A percentile compares a stretch with the other conserved stretches of the same genome.
Conservation (phyloP, 2,888 invertebrate species). For the Eurytoma adleriae region DNA sequence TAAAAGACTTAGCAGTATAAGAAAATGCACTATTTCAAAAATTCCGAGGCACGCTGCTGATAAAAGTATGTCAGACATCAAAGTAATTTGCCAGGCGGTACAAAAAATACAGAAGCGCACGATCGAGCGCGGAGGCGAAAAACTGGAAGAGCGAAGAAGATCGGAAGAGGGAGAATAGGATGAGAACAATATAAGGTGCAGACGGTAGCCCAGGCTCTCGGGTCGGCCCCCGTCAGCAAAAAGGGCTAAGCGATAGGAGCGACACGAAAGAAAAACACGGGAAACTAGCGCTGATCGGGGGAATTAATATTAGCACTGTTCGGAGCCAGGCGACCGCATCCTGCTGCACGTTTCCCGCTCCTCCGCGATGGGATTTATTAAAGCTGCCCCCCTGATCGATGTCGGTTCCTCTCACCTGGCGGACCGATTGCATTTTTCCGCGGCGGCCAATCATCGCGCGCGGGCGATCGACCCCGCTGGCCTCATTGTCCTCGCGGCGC, state of each 20-base stretch:
- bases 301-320: conserved; percentile 39
- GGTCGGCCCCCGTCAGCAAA: no score
- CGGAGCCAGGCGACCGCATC: not conserved
- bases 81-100: conserved; percentile 23
- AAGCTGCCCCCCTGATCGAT: conserved; percentile 41
- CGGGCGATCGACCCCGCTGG: not conserved
- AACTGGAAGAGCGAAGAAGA: conserved; percentile 2
- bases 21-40: not conserved
- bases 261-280: conserved; percentile 18
- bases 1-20: not conserved
- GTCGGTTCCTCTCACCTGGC: conserved; percentile 9
- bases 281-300: conserved; percentile 2
- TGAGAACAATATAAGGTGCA: conserved; percentile 38
- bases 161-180: not conserved
- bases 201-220: conserved; percentile 5
- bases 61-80: not conserved
- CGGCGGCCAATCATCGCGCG: not conserved
- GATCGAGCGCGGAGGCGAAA: not conserved
- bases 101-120: not conserved
- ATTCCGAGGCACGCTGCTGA: not conserved
- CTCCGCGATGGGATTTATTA: conserved; percentile 45
- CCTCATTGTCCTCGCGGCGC: not conserved
- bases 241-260: conserved; percentile 2
- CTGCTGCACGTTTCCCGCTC: not conserved
- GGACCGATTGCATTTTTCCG: conserved; percentile 38